Conservation (phyloP, 2,797 vertebrate species). For the Myoxocephalus aenaeus region DNA sequence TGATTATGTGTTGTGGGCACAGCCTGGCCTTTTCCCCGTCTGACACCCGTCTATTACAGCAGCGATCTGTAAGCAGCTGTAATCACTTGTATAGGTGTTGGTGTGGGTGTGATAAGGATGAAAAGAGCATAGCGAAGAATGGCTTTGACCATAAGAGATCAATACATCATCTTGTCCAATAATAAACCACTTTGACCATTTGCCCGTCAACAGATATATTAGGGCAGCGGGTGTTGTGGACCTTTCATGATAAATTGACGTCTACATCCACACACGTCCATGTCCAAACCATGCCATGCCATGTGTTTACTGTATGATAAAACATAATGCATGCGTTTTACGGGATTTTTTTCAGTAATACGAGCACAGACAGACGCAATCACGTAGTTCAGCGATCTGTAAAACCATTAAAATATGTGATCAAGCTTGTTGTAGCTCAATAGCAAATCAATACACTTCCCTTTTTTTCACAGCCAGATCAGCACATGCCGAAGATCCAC, state of each 20-base stretch:
- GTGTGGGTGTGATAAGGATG: constrained; percentile 64
- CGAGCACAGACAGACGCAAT: constrained; percentile 43
- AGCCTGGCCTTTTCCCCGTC: constrained; percentile 54
- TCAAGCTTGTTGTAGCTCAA: constrained; percentile 62
- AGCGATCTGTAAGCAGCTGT: constrained; percentile 57
- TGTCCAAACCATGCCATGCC: neutral
- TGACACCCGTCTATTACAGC: constrained; percentile 63
- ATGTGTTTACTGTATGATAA: neutral
- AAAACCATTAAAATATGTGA: constrained; percentile 68
- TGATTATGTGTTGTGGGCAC: constrained; percentile 62
- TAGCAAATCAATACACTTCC: constrained; percentile 69
- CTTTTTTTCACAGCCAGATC: constrained; percentile 56
- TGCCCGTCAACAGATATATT: constrained; percentile 52
- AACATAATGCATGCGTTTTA: neutral
- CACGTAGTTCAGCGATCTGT: constrained; percentile 69
- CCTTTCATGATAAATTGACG: constrained; percentile 38
- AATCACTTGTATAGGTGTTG: constrained; percentile 65
- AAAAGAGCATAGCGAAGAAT: constrained; percentile 41
- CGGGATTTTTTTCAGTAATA: neutral
- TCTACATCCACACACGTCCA: neutral
- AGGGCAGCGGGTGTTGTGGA: constrained; percentile 1
- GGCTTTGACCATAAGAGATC: constrained; percentile 49
- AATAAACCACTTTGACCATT: constrained; percentile 58
- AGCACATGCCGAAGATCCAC: constrained; percentile 55
- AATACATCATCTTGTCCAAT: constrained; percentile 65